Conservation (phyloP, 2,113 vertebrate genomes). For the Fulica atra region DNA sequence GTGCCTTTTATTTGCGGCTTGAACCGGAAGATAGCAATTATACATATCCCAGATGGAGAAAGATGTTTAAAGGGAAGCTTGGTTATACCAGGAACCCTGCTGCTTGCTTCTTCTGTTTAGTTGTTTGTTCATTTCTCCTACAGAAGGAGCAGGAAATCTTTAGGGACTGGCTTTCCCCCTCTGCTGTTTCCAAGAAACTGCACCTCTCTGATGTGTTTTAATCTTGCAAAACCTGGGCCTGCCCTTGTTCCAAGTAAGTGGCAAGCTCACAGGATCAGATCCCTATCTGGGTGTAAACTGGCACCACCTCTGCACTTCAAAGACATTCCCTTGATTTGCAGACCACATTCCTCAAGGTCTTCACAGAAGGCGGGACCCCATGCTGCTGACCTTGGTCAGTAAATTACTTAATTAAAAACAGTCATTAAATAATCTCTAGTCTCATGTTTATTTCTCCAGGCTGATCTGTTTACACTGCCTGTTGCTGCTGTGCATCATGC, state of each 20-base stretch:
- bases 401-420: neutral
- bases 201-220: conserved; percentile 36
- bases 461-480: neutral
- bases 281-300: neutral
- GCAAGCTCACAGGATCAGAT: neutral
- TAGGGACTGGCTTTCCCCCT: neutral
- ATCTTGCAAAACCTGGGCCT: neutral
- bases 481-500: neutral
- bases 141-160: conserved; percentile 50
- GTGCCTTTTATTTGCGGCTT: conserved; percentile 23
- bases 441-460: conserved; percentile 43
- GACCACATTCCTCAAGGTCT: neutral
- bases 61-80: conserved; percentile 28
- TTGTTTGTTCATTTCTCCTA: conserved; percentile 35
- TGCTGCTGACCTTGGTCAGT: neutral
- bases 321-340: neutral
- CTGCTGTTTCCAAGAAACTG: conserved; percentile 22
- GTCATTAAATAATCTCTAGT: conserved; percentile 9
- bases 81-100: conserved; percentile 3
- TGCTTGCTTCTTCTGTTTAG: conserved; percentile 18
- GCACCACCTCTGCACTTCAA: neutral
- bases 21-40: conserved; percentile 29
- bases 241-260: neutral
- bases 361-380: neutral
- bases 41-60: conserved; percentile 26